phyloP scores from a whole-genome alignment of 2,797 vertebrate genomes.

The Synaphobranchus kaupii region DNA sequence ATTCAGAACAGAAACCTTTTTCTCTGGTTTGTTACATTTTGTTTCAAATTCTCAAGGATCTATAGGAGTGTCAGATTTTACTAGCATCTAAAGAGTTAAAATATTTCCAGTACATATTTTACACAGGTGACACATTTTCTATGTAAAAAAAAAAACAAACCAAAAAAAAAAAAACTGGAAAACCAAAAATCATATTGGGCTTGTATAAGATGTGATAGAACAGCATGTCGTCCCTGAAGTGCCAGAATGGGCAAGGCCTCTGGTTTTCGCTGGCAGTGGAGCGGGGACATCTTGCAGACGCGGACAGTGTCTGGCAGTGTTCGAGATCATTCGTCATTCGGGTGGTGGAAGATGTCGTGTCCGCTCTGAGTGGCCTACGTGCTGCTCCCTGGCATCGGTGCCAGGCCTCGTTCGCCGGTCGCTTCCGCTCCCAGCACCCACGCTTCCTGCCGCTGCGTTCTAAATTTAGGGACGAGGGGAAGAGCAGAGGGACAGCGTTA shows the following conservation, averaged over 20 bases:
- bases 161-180: not conserved
- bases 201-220: not conserved
- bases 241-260: not conserved
- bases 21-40: not conserved
- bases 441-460: conserved; percentile 45
- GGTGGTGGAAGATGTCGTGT: conserved; percentile 52
- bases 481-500: conserved; percentile 44
- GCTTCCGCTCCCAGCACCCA: conserved; percentile 34
- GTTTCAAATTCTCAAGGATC: not conserved
- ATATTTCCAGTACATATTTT: not conserved
- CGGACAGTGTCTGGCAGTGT: conserved; percentile 60
- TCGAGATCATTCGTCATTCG: conserved; percentile 52
- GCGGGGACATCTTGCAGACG: conserved; percentile 39
- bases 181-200: not conserved
- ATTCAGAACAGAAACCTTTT: not conserved
- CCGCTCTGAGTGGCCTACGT: conserved; percentile 34
- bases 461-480: conserved; percentile 56
- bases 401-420: conserved; percentile 22
- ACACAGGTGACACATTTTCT: not conserved
- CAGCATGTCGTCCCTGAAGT: not conserved
- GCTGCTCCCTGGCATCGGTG: conserved; percentile 53
- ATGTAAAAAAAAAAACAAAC: not conserved
- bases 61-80: not conserved
- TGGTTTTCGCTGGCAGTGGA: conserved; percentile 43
- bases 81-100: no score